Conservation (phyloP, 2,113 vertebrate species). For the Dipodomys ordii region DNA sequence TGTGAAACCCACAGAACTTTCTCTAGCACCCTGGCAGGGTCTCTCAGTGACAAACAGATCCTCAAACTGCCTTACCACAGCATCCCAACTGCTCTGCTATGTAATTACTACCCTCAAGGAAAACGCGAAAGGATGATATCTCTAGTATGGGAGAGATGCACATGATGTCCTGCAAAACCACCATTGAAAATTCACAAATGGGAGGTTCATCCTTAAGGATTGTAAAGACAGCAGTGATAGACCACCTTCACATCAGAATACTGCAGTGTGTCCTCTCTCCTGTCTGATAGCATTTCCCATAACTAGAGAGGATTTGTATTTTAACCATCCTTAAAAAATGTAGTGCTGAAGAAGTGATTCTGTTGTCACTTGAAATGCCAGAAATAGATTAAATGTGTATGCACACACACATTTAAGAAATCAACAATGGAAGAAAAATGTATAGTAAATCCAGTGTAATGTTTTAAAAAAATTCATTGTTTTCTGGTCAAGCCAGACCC, state of each 20-base stretch:
- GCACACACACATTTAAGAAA: conserved; percentile 19
- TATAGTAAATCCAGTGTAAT: neutral
- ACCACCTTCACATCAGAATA: neutral
- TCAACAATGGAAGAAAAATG: neutral
- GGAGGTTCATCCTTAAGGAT: neutral
- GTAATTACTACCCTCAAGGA: neutral
- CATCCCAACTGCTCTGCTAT: neutral
- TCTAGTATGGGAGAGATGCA: neutral
- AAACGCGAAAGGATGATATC: neutral
- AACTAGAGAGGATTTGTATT: neutral
- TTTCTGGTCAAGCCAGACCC: neutral
- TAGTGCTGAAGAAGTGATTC: neutral
- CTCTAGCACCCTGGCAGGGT: neutral
- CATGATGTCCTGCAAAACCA: neutral
- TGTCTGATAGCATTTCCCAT: neutral
- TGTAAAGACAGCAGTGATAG: accelerated
- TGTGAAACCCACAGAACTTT: neutral
- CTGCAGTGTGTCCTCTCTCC: neutral
- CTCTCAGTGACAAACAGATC: neutral
- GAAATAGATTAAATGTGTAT: neutral
- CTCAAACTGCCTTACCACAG: neutral
- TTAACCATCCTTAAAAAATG: conserved; percentile 27
- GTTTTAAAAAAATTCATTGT: neutral
- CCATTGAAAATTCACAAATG: neutral
- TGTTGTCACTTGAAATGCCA: conserved; percentile 30